A percentile compares a stretch with the other conserved stretches of the same genome.
phyloP scores from a whole-genome alignment of 2,888 invertebrate species.

The Troilus luridus region DNA sequence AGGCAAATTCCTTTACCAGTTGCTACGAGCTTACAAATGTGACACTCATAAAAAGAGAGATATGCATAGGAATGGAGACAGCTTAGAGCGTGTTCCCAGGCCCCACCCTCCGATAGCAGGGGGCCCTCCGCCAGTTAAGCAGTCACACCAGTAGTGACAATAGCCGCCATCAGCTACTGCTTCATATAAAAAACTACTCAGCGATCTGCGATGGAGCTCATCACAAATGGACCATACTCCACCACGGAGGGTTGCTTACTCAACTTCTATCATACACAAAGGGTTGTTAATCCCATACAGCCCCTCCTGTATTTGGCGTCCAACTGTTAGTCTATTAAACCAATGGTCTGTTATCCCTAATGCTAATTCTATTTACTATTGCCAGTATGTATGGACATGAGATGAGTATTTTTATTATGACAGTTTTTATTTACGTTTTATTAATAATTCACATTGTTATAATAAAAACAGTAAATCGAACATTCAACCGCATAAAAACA shows the following conservation, averaged over 20 bases:
- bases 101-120: constrained; percentile 9
- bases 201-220: constrained; percentile 47
- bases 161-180: not conserved
- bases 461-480: not conserved
- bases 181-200: constrained; percentile 39
- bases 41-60: not conserved
- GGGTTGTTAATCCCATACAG: constrained; percentile 44
- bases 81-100: not conserved
- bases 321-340: constrained; percentile 43
- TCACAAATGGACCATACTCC: constrained; percentile 17
- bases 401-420: not conserved
- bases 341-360: not conserved
- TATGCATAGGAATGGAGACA: not conserved
- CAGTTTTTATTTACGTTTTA: not conserved
- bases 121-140: constrained; percentile 11
- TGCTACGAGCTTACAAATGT: not conserved
- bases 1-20: not conserved
- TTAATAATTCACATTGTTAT: not conserved
- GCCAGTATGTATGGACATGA: not conserved
- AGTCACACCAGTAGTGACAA: constrained; percentile 48
- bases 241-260: not conserved
- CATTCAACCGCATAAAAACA: not conserved
- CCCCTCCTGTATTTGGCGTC: constrained; percentile 18
- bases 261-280: constrained; percentile 37
- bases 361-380: not conserved